Evolutionary conservation across 2,888 invertebrate species (phyloP).

Genomic region (Idaea biselata): DNA sequence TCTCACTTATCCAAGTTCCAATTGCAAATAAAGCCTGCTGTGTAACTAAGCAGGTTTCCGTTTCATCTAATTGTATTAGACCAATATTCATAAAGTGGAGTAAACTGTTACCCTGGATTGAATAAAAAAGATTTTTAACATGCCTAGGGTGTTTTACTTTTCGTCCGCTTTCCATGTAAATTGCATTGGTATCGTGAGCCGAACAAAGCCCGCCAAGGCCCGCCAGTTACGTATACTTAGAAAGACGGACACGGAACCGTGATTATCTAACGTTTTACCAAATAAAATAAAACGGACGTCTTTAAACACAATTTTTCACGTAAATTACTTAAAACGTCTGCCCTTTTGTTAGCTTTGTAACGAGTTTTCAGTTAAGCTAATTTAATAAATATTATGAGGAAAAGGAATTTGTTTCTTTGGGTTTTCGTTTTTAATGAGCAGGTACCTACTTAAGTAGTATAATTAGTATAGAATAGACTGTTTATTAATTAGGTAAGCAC

Average conservation of each 20-base stretch:
- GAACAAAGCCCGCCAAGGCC: constrained; percentile 39
- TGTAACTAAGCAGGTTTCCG: not conserved
- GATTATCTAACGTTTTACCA: constrained; percentile 13
- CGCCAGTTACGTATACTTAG: constrained; percentile 26
- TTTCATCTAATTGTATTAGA: not conserved
- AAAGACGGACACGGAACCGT: constrained; percentile 25
- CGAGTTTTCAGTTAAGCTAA: constrained; percentile 24
- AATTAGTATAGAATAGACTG: no score
- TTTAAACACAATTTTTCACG: constrained; percentile 22
- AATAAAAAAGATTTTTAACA: constrained; percentile 7
- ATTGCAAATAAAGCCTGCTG: not conserved
- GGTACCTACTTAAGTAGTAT: no score
- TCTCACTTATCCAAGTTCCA: not conserved
- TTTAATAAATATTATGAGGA: not conserved
- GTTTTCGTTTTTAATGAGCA: no score
- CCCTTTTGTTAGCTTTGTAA: constrained; percentile 21
- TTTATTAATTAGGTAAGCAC: no score
- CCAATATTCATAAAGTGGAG: not conserved
- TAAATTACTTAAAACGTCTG: constrained; percentile 19
- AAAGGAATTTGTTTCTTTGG: not conserved
- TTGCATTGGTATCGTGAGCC: constrained; percentile 51
- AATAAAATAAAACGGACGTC: constrained; percentile 22
- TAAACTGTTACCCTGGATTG: constrained; percentile 5
- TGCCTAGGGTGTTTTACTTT: constrained; percentile 24
- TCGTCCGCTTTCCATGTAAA: constrained; percentile 54